Conservation (phyloP, 1,140 invertebrate species). For the Samia ricini region DNA sequence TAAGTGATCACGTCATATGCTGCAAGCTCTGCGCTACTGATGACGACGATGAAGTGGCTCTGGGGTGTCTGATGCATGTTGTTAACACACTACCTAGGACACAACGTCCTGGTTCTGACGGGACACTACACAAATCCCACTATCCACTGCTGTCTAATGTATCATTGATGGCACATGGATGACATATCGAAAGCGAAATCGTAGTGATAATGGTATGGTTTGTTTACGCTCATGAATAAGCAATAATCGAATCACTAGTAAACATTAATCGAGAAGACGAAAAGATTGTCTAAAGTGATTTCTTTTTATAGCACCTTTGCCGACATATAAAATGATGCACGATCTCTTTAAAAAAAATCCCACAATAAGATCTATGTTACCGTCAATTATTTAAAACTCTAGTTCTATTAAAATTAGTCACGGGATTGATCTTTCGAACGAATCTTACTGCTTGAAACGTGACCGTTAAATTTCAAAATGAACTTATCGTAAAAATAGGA, state of each 20-base stretch:
- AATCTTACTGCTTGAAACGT: conserved; percentile 48
- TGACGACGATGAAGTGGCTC: conserved; percentile 45
- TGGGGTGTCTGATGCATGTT: conserved; percentile 26
- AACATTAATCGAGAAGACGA: conserved; percentile 49
- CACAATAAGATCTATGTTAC: conserved; percentile 51
- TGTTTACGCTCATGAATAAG: conserved; percentile 44
- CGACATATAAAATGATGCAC: conserved; percentile 49
- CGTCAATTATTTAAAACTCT: conserved; percentile 52
- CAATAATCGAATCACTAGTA: conserved; percentile 56
- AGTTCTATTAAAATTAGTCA: conserved; percentile 55
- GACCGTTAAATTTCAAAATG: conserved; percentile 47
- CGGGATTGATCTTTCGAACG: conserved; percentile 45
- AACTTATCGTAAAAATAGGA: conserved; percentile 65
- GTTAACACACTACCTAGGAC: conserved; percentile 24
- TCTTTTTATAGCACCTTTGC: conserved; percentile 64
- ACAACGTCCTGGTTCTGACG: not conserved
- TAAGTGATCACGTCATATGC: conserved; percentile 55
- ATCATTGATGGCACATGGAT: conserved; percentile 68
- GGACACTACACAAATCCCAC: conserved; percentile 37
- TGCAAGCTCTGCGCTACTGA: conserved; percentile 63
- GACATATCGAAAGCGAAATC: conserved; percentile 43
- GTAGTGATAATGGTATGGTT: conserved; percentile 38
- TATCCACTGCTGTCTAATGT: conserved; percentile 25
- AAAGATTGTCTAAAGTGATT: conserved; percentile 35
- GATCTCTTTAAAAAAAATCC: conserved; percentile 37